Conservation (phyloP, 2,113 vertebrate species). For the Carlito syrichta region DNA sequence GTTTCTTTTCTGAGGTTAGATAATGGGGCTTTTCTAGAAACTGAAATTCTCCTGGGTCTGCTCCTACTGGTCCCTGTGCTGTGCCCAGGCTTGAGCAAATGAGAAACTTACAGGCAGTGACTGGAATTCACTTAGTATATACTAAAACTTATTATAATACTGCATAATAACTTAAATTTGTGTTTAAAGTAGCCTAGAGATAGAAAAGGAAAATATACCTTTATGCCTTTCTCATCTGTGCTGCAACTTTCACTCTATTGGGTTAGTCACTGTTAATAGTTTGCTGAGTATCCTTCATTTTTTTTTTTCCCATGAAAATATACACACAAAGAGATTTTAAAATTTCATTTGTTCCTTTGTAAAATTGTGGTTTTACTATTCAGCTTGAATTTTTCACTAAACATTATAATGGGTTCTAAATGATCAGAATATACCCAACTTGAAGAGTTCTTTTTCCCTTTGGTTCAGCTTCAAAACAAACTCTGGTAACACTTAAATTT, state of each 20-base stretch:
- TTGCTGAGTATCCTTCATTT: neutral
- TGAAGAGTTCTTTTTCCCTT: neutral
- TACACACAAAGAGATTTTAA: neutral
- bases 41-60: conserved; percentile 4
- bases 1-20: conserved; percentile 21
- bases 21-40: conserved; percentile 45
- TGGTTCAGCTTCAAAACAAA: conserved; percentile 28
- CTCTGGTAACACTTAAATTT: conserved; percentile 21
- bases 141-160: conserved; percentile 34
- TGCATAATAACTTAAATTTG: neutral
- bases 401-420: conserved; percentile 11
- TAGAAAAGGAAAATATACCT: neutral
- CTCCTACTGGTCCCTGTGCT: neutral
- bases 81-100: conserved; percentile 14
- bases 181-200: conserved; percentile 38
- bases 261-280: neutral
- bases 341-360: neutral
- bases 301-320: conserved; percentile 20
- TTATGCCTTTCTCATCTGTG: neutral
- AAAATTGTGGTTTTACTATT: conserved; percentile 21
- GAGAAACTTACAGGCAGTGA: conserved; percentile 16
- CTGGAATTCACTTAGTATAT: neutral
- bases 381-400: conserved; percentile 36
- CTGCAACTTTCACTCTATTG: neutral
- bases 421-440: conserved; percentile 1